Percentiles rank a stretch among this genome's conserved stretches.
Conservation (phyloP, 2,797 vertebrate genomes). For the Uromys caudimaculatus region DNA sequence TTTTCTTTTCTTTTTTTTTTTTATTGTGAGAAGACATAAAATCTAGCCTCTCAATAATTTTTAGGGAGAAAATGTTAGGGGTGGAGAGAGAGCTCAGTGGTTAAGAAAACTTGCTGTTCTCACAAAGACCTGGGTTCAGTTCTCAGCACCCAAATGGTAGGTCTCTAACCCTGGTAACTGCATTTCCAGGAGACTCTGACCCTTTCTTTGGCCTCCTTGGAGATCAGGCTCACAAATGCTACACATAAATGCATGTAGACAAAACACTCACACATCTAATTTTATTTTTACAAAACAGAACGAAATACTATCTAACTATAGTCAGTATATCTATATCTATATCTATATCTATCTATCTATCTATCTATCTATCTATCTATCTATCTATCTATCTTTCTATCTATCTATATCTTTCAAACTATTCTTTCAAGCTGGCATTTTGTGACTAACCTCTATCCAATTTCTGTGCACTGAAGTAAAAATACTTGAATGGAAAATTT, state of each 20-base stretch:
- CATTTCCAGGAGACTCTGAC: not conserved
- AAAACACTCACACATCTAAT: not conserved
- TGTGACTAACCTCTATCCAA: not conserved
- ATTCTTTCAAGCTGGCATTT: not conserved
- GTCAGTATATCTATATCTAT: not conserved
- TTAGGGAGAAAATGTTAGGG: not conserved
- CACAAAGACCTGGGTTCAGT: not conserved
- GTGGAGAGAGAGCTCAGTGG: not conserved
- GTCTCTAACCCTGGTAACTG: not conserved
- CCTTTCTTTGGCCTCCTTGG: not conserved
- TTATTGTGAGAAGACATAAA: not conserved
- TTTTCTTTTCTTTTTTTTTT: not conserved
- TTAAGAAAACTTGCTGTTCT: not conserved
- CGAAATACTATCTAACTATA: not conserved
- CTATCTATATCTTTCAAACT: not conserved
- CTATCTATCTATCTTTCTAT: no score
- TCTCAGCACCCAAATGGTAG: not conserved
- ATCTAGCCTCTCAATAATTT: not conserved
- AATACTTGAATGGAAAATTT: conserved; percentile 8
- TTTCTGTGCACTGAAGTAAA: not conserved
- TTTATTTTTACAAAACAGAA: not conserved
- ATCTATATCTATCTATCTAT: no score
- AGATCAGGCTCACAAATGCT: not conserved
- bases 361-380: no score
- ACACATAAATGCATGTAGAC: not conserved